phyloP scores from a whole-genome alignment of 1,140 invertebrate genomes.

The Pseudomyrmex gracilis region DNA sequence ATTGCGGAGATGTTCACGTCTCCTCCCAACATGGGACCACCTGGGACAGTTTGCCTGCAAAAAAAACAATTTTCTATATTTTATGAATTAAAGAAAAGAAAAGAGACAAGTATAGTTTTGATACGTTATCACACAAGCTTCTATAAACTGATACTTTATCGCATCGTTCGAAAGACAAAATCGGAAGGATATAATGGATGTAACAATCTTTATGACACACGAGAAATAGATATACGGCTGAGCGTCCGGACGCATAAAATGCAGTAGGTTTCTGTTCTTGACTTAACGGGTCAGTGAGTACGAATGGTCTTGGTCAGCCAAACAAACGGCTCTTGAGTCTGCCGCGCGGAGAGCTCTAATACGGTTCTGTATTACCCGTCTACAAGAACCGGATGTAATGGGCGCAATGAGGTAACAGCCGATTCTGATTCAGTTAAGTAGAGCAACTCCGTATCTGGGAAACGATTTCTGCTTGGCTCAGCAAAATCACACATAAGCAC shows the following conservation, averaged over 20 bases:
- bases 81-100: not conserved
- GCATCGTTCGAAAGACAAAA: slow-evolving; percentile 31
- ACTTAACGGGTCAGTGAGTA: slow-evolving; percentile 69
- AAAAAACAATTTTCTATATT: not conserved
- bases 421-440: slow-evolving; percentile 45
- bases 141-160: slow-evolving; percentile 14
- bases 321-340: slow-evolving; percentile 57
- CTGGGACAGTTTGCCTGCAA: slow-evolving; percentile 88
- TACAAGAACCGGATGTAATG: slow-evolving; percentile 35
- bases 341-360: slow-evolving; percentile 26
- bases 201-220: slow-evolving; percentile 48
- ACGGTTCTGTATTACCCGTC: slow-evolving; percentile 39
- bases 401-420: slow-evolving; percentile 36
- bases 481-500: slow-evolving; percentile 43
- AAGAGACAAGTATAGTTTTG: not conserved
- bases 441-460: slow-evolving; percentile 9
- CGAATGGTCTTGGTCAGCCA: slow-evolving; percentile 55
- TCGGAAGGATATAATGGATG: slow-evolving; percentile 53
- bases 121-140: not conserved
- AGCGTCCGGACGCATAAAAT: slow-evolving; percentile 61
- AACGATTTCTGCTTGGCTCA: slow-evolving; percentile 55
- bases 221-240: slow-evolving; percentile 45
- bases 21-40: slow-evolving; percentile 91
- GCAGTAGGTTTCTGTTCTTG: slow-evolving; percentile 55
- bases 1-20: slow-evolving; percentile 97